Base-by-base conservation (phyloP, 2,113 vertebrate genomes). In the Acrocephalus kingi region DNA sequence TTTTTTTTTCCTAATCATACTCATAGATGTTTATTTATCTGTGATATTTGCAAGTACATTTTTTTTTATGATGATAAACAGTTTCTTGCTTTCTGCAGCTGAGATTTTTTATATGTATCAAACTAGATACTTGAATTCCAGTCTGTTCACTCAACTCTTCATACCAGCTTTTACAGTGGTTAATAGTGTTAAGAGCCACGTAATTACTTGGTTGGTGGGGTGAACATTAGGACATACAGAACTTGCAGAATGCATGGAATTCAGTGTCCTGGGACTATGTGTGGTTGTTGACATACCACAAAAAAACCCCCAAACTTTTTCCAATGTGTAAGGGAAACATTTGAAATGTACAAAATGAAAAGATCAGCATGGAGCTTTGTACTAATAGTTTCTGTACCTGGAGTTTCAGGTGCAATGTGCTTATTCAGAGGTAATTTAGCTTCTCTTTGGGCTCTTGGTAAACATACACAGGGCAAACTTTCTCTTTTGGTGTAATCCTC, bases 181-280 rank as follows among this genome's bases (percentile, higher is more conserved):
- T 43, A 4, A 3, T 14, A 35, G 33, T 25, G 10, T 68, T 82
- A 45, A 81, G 27, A 79, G 31, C 24, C 51, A 22, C 0, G 0
- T 72, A 67, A 61, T 39, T 81, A 41, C n/a, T 48, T 62, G 59
- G 24, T 62, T 21, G 18, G 52, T 21, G 7, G 12, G 5, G 2
- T 37, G 31, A 73, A 2, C 62, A 59, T 77, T 59, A n/a, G 35
- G 15, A 30, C 15, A 9, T 21, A 37, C 2, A 30, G 21, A 64
- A 56, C 13, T 64, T 58, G 7, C 11, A 35, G 11, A 55, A 51
- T 48, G 20, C 1, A 4, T 41, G 28, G 13, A 37, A 87, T 71
- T 81, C 46, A 11, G 14, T 61, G 21, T 89, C 61, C 27, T 82
- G 35, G 13, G 11, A 10, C 76, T 62, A 4, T 43, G 23, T 54